These are phyloP conservation scores for Mizuhopecten yessoensis DNA, from an alignment of 1,140 invertebrate genomes.

Conservation along the genomic window DNA sequence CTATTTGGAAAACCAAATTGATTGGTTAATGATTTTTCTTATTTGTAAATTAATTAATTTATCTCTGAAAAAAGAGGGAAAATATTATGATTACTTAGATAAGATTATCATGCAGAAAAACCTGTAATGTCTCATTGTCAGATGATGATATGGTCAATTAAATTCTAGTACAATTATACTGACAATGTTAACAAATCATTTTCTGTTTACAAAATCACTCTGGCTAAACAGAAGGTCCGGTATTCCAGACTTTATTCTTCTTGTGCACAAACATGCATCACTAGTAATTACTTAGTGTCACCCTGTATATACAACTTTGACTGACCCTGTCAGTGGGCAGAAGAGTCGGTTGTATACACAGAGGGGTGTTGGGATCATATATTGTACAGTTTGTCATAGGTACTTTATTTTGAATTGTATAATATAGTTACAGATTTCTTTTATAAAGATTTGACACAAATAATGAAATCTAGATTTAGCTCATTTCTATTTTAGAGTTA, in stretches of 20 bases:
- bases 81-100: no score
- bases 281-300: not conserved
- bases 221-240: not conserved
- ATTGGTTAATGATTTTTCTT: no score
- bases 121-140: no score
- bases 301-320: not conserved
- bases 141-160: no score
- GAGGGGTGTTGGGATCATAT: not conserved
- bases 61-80: no score
- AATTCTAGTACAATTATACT: no score
- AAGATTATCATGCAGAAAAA: no score
- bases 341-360: not conserved
- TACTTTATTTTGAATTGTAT: not conserved
- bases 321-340: not conserved
- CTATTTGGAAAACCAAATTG: not conserved
- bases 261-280: slow-evolving; percentile 34
- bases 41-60: no score
- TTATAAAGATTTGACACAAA: not conserved
- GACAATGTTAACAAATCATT: not conserved
- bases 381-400: not conserved
- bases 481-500: not conserved
- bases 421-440: not conserved
- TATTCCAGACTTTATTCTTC: not conserved
- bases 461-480: not conserved
- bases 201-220: not conserved